These are phyloP conservation scores for Anoncus sp. DNA, from an alignment of 2,888 invertebrate species.

Conservation along the genomic window DNA sequence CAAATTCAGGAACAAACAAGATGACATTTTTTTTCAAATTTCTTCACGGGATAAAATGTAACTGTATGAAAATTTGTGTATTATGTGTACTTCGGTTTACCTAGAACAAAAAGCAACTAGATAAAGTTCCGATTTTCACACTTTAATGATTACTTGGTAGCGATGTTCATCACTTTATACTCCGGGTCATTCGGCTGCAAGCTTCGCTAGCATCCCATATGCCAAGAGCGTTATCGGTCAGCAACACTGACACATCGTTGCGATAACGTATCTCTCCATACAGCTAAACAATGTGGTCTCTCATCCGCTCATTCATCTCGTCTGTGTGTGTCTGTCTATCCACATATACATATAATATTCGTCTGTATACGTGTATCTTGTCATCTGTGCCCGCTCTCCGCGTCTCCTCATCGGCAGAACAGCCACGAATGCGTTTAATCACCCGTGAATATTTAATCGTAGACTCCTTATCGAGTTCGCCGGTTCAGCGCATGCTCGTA, in stretches of 20 bases:
- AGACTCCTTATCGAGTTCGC: conserved; percentile 59
- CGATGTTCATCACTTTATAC: background rate
- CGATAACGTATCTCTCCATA: conserved; percentile 55
- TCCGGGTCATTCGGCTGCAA: background rate
- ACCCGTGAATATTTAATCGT: conserved; percentile 60
- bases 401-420: conserved; percentile 14
- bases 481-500: conserved; percentile 45
- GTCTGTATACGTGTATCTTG: background rate
- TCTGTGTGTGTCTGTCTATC: too few species aligned
- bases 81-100: too few species aligned
- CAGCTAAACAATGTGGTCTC: conserved; percentile 48
- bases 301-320: conserved; percentile 29
- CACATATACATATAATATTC: background rate
- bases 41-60: too few species aligned
- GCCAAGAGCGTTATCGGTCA: conserved; percentile 9
- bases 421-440: conserved; percentile 50
- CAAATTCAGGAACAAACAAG: too few species aligned
- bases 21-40: too few species aligned
- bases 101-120: too few species aligned
- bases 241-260: conserved; percentile 29
- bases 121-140: too few species aligned
- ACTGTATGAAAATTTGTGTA: too few species aligned
- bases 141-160: background rate
- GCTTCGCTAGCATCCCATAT: background rate
- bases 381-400: conserved; percentile 9